A percentile compares a stretch with the other conserved stretches of the same genome.
Evolutionary conservation across 2,888 invertebrate genomes (phyloP).

Genomic region (Eupsilia transversa): DNA sequence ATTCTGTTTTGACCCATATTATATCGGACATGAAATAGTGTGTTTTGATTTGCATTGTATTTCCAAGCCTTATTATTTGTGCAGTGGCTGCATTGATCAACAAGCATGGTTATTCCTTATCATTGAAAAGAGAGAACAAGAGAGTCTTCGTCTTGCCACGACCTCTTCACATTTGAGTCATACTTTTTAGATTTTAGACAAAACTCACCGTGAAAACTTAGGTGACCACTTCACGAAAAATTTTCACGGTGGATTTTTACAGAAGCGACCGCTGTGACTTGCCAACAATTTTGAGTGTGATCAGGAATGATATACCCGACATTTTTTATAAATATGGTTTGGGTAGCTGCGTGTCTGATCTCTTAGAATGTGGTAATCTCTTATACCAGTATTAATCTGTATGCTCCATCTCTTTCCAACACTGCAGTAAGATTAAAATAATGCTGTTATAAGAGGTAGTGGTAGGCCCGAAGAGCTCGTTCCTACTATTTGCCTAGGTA

Average conservation of each 20-base stretch:
- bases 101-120: not conserved
- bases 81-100: not conserved
- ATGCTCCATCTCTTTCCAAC: not conserved
- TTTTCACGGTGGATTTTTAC: too few relatives aligned
- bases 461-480: not conserved
- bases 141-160: too few relatives aligned
- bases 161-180: not conserved
- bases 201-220: too few relatives aligned
- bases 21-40: not conserved
- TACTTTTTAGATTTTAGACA: not conserved
- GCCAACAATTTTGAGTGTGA: not conserved
- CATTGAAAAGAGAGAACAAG: not conserved
- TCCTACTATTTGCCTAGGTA: not conserved
- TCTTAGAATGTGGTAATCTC: not conserved
- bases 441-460: too few relatives aligned
- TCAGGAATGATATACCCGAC: too few relatives aligned
- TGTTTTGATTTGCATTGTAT: not conserved
- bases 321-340: too few relatives aligned
- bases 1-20: slow-evolving; percentile 13
- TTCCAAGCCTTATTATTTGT: not conserved
- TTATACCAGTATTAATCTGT: not conserved
- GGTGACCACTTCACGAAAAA: too few relatives aligned
- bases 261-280: too few relatives aligned
- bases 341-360: not conserved
- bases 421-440: too few relatives aligned